Evolutionary conservation across 2,888 invertebrate species (phyloP).

Genomic region (Siphonodentalium dalli): DNA sequence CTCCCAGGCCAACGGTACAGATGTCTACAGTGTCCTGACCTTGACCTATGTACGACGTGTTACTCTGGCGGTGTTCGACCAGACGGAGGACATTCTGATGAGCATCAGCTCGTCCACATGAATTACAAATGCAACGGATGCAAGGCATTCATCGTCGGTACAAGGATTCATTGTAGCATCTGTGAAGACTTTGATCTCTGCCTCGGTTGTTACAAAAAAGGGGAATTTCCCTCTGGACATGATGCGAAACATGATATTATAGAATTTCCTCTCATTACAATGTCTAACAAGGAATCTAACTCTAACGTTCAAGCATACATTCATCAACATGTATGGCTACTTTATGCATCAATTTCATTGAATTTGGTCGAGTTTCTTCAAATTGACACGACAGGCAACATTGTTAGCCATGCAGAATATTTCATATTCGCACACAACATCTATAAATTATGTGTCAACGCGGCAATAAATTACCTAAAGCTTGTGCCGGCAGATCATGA

Average conservation of each 20-base stretch:
- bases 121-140: constrained; percentile 64
- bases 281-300: constrained; percentile 51
- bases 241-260: constrained; percentile 48
- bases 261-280: constrained; percentile 54
- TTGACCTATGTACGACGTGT: constrained; percentile 63
- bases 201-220: constrained; percentile 56
- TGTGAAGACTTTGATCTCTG: constrained; percentile 64
- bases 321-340: constrained; percentile 63
- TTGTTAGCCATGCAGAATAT: constrained; percentile 51
- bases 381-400: constrained; percentile 17
- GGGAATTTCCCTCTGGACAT: constrained; percentile 54
- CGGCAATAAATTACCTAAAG: constrained; percentile 49
- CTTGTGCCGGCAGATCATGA: constrained; percentile 51
- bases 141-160: constrained; percentile 62
- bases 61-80: constrained; percentile 61
- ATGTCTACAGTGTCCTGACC: constrained; percentile 62
- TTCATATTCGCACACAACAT: constrained; percentile 49
- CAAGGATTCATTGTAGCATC: constrained; percentile 59
- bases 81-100: constrained; percentile 56
- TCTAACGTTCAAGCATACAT: constrained; percentile 59
- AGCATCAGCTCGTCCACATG: constrained; percentile 62
- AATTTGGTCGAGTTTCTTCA: too few relatives aligned
- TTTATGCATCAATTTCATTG: too few relatives aligned
- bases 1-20: constrained; percentile 60
- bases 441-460: constrained; percentile 53